Evolutionary conservation across 2,888 invertebrate species (phyloP), one percentile per base, ranked within the genome.

Genomic region (Dyspetes luteomarginatus): DNA sequence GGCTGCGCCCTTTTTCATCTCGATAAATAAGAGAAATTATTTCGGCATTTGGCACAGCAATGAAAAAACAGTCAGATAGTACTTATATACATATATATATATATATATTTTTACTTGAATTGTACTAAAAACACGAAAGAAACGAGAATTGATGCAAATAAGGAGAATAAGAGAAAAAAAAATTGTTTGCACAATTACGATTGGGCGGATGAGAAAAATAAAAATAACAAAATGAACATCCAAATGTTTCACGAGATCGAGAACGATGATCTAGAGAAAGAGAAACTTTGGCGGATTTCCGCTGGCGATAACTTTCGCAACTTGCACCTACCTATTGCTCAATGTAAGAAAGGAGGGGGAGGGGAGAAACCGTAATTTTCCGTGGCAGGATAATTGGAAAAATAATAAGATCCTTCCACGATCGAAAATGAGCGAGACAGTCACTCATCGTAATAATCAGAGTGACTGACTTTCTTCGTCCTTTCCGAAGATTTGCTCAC

Each of bases 71-170:
- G 69, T 62, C 64, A 36, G 48, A 52, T 64, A 55, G 76, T 77
- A 69, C 62, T 69, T 69, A 69, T 64, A 26, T 24, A 62, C 17
- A 58, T 62, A 76, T 76, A 67, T 69, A 69, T 64, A 26, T 24
- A 62, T 30, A 58, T 62, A 76, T 76, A 67, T 78, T 64, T 78
- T 73, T 73, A 68, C 62, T 68, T 56, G 68, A 69, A 79, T 68
- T 65, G 73, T 72, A 62, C 72, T 72, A 64, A 5, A 62, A 56
- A 71, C 36, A 58, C 24, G 56, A 3, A 22, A n/a, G 28, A 69
- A 68, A 64, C 45, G 68, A 73, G 5, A 17, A 41, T 22, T 67
- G 36, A 26, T 41, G 62, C 64, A 36, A 19, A 58, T 50, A 30
- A 24, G 28, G 28, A 45, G 7, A 55, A 52, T 43, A 15, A 36